Base-by-base conservation (phyloP, 2,888 invertebrate species). In the Drosophila tripunctata region DNA sequence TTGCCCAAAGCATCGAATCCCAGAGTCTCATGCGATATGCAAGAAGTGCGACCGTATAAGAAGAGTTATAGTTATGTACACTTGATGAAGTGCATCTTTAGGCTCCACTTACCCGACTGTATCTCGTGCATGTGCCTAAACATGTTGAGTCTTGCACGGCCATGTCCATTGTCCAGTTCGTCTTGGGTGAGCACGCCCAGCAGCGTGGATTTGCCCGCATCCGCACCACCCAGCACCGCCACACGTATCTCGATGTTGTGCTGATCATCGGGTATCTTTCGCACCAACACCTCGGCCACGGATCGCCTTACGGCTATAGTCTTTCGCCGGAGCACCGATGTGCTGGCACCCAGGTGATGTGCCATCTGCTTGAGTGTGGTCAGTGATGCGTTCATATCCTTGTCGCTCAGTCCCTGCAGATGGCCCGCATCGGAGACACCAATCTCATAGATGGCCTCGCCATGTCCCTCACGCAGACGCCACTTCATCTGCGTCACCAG, bases 401-500 rank as follows among this genome's bases (percentile, higher is more conserved):
- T 93, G 54, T 95, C 94, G 0, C 95, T 94, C 4, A 99, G 93
- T 3, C 99, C 99, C 7, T 96, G 94, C 76, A 99, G 92, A 50
- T 95, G 93, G 0, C 98, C 98, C 86, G 95, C 96, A 92, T 97
- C 98, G 61, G 97, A 95, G 2, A 98, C 97, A 0, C 99, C 99
- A 47, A 99, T 96, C 91, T 99, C 98, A 92, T 99, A 99, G 69
- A 99, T 97, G 0, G 99, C 99, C 91, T 98, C 97, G 0, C 99
- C 99, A 75, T 98, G 96, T 22, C 99, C 98, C 91, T 98, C 98
- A 0, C 97, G 94, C 7, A 99, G 93, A 0, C 99, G 94, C 99
- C 99, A 99, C 92, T 99, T 99, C 94, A 99, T 94, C 95, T 99
- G 99, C 0, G 99, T 99, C 15, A 99, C 98, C 24, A 99, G 93